Conservation (phyloP, 2,113 vertebrate species). For the Urocitellus parryii region DNA sequence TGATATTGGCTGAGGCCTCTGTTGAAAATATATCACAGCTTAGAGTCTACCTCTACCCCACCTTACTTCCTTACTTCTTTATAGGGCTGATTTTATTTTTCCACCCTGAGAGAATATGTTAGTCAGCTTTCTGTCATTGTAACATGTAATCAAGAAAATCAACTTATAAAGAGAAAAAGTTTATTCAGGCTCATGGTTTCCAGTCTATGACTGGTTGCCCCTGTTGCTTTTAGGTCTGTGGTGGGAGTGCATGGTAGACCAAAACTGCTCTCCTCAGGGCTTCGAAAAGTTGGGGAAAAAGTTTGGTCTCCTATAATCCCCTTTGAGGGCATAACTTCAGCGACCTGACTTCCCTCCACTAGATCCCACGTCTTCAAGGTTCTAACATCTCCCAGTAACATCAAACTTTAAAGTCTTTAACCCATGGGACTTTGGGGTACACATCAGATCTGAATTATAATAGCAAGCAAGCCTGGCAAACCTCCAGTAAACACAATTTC, state of each 20-base stretch:
- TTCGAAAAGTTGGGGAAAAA: too few relatives aligned
- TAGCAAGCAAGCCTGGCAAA: neutral
- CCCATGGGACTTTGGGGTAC: neutral
- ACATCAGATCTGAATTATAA: neutral
- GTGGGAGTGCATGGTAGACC: neutral
- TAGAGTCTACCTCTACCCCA: neutral
- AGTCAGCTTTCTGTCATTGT: neutral
- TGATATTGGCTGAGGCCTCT: neutral
- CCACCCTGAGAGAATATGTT: neutral
- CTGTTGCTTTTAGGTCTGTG: neutral
- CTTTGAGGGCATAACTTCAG: neutral
- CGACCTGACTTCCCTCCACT: neutral
- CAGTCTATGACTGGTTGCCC: too few relatives aligned
- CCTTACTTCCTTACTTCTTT: neutral
- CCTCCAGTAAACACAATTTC: neutral
- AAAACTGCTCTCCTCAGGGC: neutral
- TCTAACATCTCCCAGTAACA: neutral
- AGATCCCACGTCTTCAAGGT: neutral
- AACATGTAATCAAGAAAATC: neutral
- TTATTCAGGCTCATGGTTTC: neutral
- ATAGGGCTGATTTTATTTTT: neutral
- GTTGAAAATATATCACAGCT: neutral
- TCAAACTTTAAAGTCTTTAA: neutral
- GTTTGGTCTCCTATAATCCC: neutral
- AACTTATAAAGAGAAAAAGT: neutral